Conservation (phyloP, 1,140 invertebrate species). For the Dendroctonus valens region DNA sequence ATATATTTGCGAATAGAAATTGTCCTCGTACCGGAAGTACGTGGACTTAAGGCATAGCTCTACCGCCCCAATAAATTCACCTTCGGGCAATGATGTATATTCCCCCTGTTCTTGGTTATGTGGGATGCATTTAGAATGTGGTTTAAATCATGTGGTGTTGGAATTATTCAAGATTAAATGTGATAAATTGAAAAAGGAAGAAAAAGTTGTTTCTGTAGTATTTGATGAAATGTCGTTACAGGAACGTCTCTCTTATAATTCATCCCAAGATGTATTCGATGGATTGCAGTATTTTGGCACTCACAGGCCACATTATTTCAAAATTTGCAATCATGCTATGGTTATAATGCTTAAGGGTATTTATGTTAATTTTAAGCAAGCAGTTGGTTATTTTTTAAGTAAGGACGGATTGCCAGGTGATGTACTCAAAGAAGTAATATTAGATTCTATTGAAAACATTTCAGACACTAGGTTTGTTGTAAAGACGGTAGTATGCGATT, state of each 20-base stretch:
- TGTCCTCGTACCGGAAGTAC: too few relatives aligned
- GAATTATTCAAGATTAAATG: background rate
- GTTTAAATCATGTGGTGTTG: background rate
- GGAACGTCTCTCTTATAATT: background rate
- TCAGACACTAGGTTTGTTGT: background rate
- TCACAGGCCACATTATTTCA: background rate
- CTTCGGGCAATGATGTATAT: too few relatives aligned
- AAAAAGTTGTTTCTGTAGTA: background rate
- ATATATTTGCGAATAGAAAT: too few relatives aligned
- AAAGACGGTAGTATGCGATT: background rate
- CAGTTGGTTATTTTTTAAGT: background rate
- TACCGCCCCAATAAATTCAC: too few relatives aligned
- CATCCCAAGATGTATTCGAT: background rate
- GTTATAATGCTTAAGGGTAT: background rate
- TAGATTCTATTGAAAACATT: background rate
- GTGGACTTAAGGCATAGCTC: too few relatives aligned
- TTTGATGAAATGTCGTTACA: slow-evolving; percentile 3
- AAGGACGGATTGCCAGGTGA: background rate
- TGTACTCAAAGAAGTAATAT: background rate
- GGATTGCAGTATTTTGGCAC: background rate
- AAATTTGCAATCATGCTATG: slow-evolving; percentile 1
- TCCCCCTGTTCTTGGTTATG: too few relatives aligned
- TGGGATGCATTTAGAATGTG: background rate
- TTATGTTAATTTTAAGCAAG: background rate
- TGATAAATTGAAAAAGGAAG: background rate